Evolutionary conservation across 2,113 vertebrate species (phyloP), one percentile per base, ranked within the genome.

Genomic region (Hippocampus guttulatus): DNA sequence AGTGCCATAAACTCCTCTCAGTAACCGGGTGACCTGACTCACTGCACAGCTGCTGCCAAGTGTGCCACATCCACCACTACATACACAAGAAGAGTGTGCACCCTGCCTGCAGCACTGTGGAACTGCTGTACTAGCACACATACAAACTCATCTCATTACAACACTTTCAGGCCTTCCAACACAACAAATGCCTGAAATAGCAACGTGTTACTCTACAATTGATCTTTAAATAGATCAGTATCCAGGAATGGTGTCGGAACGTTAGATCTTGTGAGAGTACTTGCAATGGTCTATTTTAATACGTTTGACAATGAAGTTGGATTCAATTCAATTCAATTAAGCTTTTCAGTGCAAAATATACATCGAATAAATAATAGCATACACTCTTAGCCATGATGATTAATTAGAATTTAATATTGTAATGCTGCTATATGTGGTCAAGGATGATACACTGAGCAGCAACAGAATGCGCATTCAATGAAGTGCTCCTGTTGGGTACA

Each of bases 11-110:
- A 49, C 64, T 40, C 77, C 73, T 70, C 64, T 79, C 70, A 74
- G 72, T 76, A 76, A 81, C 73, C 30, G 54, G 15, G 70, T 75
- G 71, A 41, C 78, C 63, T 14, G 12, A 66, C 75, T 81, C 68
- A 72, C 54, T 47, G 61, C 65, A 74, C 82, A 83, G 81, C 85
- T 85, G 85, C 81, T 80, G 76, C 76, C 79, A 81, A 78, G 52
- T 82, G 83, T 80, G 67, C 80, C 82, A 77, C 81, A 81, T 83
- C 78, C 55, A 23, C 6, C 10, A n/a, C 6, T 45, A 64, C 8
- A n/a, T 74, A 71, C 27, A 75, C 68, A 70, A 38, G 75, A 80
- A 73, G 33, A 57, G 67, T 68, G 67, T 68, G 49, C 64, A 27
- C 75, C 72, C 67, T 64, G 77, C 78, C 85, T 78, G 78, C 78